Evolutionary conservation across 2,797 vertebrate species (phyloP), one percentile per base, ranked within the genome.

Genomic region (Lagodon rhomboides): DNA sequence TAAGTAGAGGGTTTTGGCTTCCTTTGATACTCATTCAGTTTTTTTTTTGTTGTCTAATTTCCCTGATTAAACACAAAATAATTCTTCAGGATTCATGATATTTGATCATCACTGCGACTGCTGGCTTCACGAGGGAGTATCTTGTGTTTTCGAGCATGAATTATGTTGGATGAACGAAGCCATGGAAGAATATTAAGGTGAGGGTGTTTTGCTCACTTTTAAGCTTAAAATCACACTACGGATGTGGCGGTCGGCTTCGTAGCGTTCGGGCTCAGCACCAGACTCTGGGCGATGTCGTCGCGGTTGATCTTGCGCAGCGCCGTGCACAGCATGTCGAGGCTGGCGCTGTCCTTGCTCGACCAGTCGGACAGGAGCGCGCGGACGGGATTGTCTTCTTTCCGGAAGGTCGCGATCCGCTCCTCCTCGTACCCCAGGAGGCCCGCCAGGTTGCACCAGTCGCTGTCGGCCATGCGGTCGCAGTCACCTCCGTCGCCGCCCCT

Each of bases 341-440:
- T 98, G 73, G 98, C 97, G 0, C 96, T 95, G 84, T 99, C 98
- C 93, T 96, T 97, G 87, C 91, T 82, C 0, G 96, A 96, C 98
- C 98, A 99, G 90, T 97, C 97, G 0, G 95, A 94, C 46, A 99
- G 96, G 51, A 99, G 94, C 0, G 98, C 97, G 0, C 94, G 94
- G 55, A 96, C 95, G 0, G 98, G 98, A 5, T 95, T 94, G 67
- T 97, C 96, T 59, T 98, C 96, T n/a, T 93, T 94, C 1, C 94
- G 94, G 94, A 99, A 98, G 81, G 94, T 95, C 65, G 96, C 96
- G 54, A 99, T 97, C 60, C 97, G 95, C 72, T 98, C 96, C 25
- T 97, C 96, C 83, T 96, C 95, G 82, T 99, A 99, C 55, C 98
- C 98, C 81, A 99, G 94, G 81, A 98, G 96, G 0, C 95, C 96